Conservation (phyloP, 2,113 vertebrate species). For the Oryctolagus cuniculus region DNA sequence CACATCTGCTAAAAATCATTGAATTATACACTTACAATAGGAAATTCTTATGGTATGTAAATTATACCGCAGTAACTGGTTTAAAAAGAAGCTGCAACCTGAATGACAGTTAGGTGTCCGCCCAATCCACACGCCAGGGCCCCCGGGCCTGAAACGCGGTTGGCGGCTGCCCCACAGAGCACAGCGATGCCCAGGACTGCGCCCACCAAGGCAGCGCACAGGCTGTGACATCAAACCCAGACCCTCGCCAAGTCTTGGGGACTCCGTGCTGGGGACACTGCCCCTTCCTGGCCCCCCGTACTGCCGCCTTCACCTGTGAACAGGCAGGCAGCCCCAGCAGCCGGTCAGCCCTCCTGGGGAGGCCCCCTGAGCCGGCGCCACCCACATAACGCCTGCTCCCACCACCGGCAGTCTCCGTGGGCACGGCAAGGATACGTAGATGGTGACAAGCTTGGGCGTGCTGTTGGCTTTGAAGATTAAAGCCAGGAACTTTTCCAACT, state of each 20-base stretch:
- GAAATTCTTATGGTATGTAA: not conserved
- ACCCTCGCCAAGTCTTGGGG: not conserved
- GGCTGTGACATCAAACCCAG: not conserved
- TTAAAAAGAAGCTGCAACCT: not conserved
- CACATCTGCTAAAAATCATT: not conserved
- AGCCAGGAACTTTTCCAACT: conserved; percentile 92
- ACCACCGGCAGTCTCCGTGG: not conserved
- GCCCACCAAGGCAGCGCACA: not conserved
- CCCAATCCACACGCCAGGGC: not conserved
- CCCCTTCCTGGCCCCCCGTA: too few species aligned
- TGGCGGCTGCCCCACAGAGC: not conserved
- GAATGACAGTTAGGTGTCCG: not conserved
- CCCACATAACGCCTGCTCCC: not conserved
- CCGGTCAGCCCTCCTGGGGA: too few species aligned
- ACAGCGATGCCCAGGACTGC: too few species aligned
- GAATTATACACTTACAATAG: not conserved
- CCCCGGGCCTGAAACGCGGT: not conserved
- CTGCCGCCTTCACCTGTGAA: too few species aligned
- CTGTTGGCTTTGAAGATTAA: conserved; percentile 90
- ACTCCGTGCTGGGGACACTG: not conserved
- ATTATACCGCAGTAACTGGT: not conserved
- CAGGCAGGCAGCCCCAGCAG: fast-evolving
- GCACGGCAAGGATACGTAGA: conserved; percentile 96
- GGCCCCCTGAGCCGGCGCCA: too few species aligned
- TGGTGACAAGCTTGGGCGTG: conserved; percentile 91